Conservation (phyloP, 1,140 invertebrate genomes). For the Latrodectus geometricus region DNA sequence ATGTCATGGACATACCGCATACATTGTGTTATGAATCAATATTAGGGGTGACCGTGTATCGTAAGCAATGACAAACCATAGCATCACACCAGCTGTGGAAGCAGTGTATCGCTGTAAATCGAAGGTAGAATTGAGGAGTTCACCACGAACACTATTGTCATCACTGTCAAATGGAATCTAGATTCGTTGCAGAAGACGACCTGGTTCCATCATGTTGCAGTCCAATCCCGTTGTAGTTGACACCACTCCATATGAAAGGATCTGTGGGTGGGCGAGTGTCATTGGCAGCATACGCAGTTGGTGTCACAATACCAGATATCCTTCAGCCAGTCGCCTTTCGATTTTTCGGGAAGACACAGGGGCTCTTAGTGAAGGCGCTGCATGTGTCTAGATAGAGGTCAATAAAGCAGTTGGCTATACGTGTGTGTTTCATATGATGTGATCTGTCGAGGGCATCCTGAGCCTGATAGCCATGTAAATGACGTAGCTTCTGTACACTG, state of each 20-base stretch:
- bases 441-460: background rate
- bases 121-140: too few species aligned
- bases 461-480: background rate
- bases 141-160: slow-evolving; percentile 8
- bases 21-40: too few species aligned
- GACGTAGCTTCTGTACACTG: background rate
- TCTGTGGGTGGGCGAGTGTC: background rate
- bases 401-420: background rate
- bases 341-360: background rate
- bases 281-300: slow-evolving; percentile 1
- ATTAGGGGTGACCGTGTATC: too few species aligned
- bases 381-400: background rate
- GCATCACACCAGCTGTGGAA: too few species aligned
- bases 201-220: slow-evolving; percentile 2
- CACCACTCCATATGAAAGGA: background rate
- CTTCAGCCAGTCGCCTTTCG: background rate
- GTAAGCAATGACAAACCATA: too few species aligned
- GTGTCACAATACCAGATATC: background rate
- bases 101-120: too few species aligned
- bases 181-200: slow-evolving; percentile 5
- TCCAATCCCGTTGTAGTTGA: background rate
- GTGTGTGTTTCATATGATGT: background rate
- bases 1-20: too few species aligned
- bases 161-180: slow-evolving; percentile 3
- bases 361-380: background rate